Percentiles rank a stretch among this genome's conserved stretches.
Evolutionary conservation across 2,888 invertebrate species (phyloP).

Genomic region (Watsonalla cultraria): DNA sequence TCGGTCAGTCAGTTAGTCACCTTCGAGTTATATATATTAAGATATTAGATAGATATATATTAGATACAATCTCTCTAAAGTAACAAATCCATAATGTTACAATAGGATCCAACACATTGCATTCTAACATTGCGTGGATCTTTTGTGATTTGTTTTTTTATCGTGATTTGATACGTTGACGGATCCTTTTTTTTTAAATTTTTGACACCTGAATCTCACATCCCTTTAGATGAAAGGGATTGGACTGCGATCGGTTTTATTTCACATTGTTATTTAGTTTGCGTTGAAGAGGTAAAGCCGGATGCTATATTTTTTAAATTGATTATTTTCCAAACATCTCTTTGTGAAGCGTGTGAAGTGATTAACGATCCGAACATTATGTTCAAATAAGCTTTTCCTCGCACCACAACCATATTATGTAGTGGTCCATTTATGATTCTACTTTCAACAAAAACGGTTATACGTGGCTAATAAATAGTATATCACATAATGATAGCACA

Average conservation of each 20-base stretch:
- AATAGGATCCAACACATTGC: slow-evolving; percentile 55
- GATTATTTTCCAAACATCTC: slow-evolving; percentile 1
- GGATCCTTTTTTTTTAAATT: slow-evolving; percentile 53
- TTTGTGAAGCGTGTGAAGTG: neutral
- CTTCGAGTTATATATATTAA: too few species aligned
- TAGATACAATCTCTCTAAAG: too few species aligned
- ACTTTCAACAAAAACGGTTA: too few species aligned
- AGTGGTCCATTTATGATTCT: too few species aligned
- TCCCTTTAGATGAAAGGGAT: slow-evolving; percentile 42
- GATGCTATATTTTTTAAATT: slow-evolving; percentile 37
- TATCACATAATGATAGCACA: too few species aligned
- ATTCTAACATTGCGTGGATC: slow-evolving; percentile 64
- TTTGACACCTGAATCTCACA: slow-evolving; percentile 70
- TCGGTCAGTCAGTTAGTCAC: too few species aligned
- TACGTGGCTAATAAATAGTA: too few species aligned
- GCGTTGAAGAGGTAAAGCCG: slow-evolving; percentile 35
- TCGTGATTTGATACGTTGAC: slow-evolving; percentile 69
- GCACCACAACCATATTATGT: too few species aligned
- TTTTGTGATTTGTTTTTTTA: slow-evolving; percentile 53
- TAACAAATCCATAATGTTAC: slow-evolving; percentile 42
- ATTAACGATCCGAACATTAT: neutral
- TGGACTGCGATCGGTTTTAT: slow-evolving; percentile 59
- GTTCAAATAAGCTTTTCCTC: too few species aligned
- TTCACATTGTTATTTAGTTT: slow-evolving; percentile 36
- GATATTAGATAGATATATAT: too few species aligned